Base-by-base conservation (phyloP, 2,888 invertebrate species). In the Nomada ruficornis region DNA sequence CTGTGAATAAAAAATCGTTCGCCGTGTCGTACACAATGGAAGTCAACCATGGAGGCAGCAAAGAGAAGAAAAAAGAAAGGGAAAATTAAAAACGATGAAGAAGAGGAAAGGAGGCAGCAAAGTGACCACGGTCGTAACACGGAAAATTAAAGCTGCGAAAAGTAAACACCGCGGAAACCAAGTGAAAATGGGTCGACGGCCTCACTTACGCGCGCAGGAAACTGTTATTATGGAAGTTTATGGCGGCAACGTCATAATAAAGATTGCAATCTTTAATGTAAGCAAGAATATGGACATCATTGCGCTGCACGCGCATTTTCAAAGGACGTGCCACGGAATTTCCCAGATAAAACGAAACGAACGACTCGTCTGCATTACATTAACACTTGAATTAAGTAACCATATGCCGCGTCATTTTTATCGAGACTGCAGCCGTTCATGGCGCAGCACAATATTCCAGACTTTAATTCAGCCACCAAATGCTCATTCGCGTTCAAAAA, bases 221-320 rank as follows among this genome's bases (percentile, higher is more conserved):
- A 73, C 68, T 71, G 71, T 82, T 72, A 82, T 82, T 82, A 71
- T 68, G 76, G 47, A 59, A 76, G 82, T 82, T 82, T 82, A 82
- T 20, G 52, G 65, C 73, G 47, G 13, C 82, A 68, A 77, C 50
- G 77, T 72, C 64, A 69, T 62, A 82, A 72, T 82, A 77, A 82
- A 82, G 82, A 82, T 82, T n/a, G 57, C 68, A 55, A 82, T 82
- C 82, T 82, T 81, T 81, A 82, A 57, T 73, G 65, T 73, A 81
- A 81, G 82, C 75, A 82, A n/a, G 82, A 81, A 65, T 75, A 75
- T 81, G 81, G 81, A 81, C 74, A 80, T 82, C 73, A 52, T 70
- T 18, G 62, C 59, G 52, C 42, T 47, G 55, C 44, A 57, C 55
- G 65, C 23, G 70, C 65, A 52, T 42, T 59, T 75, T 44, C 82